Conservation (phyloP, 64 coral and sea anemone genomes). For the Cladopsammia gracilis region DNA sequence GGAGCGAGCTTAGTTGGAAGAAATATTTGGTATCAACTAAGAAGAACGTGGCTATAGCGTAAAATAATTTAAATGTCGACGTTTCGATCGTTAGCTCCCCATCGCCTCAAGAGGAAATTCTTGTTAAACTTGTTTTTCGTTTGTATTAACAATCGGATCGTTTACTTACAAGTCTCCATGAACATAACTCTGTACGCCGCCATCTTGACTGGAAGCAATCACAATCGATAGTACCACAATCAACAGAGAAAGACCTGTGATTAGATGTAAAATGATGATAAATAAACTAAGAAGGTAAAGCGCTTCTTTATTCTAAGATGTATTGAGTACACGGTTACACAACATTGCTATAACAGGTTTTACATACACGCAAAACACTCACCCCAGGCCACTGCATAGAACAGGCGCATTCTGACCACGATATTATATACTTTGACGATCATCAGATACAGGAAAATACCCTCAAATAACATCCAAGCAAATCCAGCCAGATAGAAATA, state of each 20-base stretch:
- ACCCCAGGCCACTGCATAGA: conserved; percentile 87
- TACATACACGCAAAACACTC: not conserved
- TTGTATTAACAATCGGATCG: too few species aligned
- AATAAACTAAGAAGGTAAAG: not conserved
- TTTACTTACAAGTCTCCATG: conserved; percentile 58
- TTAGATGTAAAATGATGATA: not conserved
- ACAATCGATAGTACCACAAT: conserved; percentile 39
- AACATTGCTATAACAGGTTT: too few species aligned
- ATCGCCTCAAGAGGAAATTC: too few species aligned
- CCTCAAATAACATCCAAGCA: conserved; percentile 88
- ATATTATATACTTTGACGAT: conserved; percentile 87
- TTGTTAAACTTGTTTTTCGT: too few species aligned
- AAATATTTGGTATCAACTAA: too few species aligned
- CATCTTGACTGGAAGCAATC: conserved; percentile 33
- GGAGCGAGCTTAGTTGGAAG: too few species aligned
- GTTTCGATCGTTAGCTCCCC: too few species aligned
- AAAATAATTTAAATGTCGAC: too few species aligned
- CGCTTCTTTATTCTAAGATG: too few species aligned
- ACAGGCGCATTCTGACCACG: conserved; percentile 60
- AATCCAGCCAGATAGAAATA: conserved; percentile 88
- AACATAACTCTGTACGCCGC: conserved; percentile 47
- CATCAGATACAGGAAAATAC: conserved; percentile 84
- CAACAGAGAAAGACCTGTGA: conserved; percentile 33
- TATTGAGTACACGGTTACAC: too few species aligned
- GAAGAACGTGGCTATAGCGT: too few species aligned